These are phyloP conservation scores for Synanceia verrucosa DNA, from an alignment of 2,797 vertebrate genomes.

Conservation along the genomic window DNA sequence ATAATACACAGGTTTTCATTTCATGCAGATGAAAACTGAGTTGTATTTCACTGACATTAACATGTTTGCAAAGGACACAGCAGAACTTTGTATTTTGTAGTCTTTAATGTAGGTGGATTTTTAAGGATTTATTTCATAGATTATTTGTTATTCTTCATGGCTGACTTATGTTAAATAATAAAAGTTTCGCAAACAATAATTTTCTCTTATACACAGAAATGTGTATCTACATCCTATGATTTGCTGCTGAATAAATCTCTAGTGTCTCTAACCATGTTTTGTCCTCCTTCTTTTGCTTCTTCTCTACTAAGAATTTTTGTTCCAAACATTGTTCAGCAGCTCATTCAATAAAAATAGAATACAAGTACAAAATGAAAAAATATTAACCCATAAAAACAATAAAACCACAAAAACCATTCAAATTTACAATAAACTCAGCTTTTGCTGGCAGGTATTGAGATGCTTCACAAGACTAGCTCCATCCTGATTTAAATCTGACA, in stretches of 20 bases:
- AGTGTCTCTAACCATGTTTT: too few species aligned
- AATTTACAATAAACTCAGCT: neutral
- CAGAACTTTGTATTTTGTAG: neutral
- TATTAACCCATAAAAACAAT: neutral
- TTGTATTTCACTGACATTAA: neutral
- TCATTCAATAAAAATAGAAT: neutral
- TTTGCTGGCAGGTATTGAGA: neutral
- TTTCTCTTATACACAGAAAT: neutral
- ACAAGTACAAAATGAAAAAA: neutral
- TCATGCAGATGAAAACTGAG: neutral
- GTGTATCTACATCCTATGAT: too few species aligned
- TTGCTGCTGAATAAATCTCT: too few species aligned
- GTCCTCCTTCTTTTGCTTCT: neutral
- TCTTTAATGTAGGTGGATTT: neutral
- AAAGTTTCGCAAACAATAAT: neutral
- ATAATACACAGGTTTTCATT: neutral
- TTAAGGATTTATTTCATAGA: neutral
- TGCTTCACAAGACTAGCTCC: neutral
- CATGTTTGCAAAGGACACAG: neutral
- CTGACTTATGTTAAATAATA: neutral
- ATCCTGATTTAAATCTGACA: neutral
- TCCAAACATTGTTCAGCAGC: neutral
- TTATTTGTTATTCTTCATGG: neutral
- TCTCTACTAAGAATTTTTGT: neutral
- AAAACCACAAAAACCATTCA: neutral